Conservation (phyloP, 2,113 vertebrate species). For the Hipposideros armiger region DNA sequence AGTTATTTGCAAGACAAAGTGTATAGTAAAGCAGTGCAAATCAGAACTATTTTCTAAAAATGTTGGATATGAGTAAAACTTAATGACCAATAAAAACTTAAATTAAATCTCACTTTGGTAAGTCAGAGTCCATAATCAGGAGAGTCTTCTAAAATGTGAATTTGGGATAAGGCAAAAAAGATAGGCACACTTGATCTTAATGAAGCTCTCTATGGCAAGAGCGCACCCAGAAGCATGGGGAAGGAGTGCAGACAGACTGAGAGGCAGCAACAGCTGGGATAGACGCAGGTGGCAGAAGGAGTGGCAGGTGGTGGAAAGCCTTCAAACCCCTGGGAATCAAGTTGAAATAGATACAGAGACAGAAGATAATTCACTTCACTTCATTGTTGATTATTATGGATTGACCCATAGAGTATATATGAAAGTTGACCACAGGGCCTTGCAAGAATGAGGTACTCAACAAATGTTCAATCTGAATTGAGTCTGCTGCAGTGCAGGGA, state of each 20-base stretch:
- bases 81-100: neutral
- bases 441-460: neutral
- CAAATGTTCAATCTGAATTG: slow-evolving; percentile 11
- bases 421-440: neutral
- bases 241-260: neutral
- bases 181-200: neutral
- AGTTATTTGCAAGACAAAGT: slow-evolving; percentile 1
- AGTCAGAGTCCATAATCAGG: slow-evolving; percentile 40
- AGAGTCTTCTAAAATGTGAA: slow-evolving; percentile 30
- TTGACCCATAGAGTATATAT: neutral
- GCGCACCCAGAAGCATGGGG: neutral
- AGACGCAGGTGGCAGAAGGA: neutral
- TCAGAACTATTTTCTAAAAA: slow-evolving; percentile 18
- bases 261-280: neutral
- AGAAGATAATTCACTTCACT: neutral
- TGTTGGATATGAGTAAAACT: neutral
- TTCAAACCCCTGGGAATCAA: neutral
- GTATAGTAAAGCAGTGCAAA: slow-evolving; percentile 24
- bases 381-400: slow-evolving; percentile 3
- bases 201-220: neutral
- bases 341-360: neutral
- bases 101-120: neutral
- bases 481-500: neutral
- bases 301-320: neutral
- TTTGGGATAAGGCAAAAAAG: neutral